These are phyloP conservation scores for Yponomeuta sedellus DNA, from an alignment of 2,888 invertebrate species.

Conservation along the genomic window DNA sequence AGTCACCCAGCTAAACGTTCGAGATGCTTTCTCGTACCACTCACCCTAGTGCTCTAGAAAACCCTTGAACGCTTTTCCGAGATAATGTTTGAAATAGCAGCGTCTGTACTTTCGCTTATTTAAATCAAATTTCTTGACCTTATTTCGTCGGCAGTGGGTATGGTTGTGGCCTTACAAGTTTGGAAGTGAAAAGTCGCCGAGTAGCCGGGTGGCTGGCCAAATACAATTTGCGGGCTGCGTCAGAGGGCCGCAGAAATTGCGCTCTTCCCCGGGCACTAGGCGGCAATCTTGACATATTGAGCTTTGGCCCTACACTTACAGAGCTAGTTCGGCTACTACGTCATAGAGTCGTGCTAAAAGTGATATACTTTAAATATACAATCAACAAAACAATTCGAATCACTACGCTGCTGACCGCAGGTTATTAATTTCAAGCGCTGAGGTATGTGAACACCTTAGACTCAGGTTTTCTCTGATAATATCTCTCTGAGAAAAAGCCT, in stretches of 20 bases:
- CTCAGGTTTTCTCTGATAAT: no score
- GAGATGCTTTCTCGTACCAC: neutral
- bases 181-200: neutral
- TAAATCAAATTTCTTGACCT: neutral
- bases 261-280: conserved; percentile 25
- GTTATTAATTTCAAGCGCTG: no score
- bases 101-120: neutral
- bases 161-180: neutral
- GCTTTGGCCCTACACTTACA: conserved; percentile 17
- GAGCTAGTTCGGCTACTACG: neutral
- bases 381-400: no score
- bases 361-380: no score
- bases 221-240: conserved; percentile 55
- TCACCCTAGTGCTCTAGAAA: neutral
- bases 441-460: no score
- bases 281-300: conserved; percentile 48
- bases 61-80: neutral
- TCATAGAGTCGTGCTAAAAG: neutral
- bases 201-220: conserved; percentile 35
- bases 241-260: conserved; percentile 40
- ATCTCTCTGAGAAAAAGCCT: no score
- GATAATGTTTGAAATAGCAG: neutral
- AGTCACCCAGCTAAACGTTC: neutral
- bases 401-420: no score
- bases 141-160: neutral